phyloP scores from a whole-genome alignment of 2,113 vertebrate genomes.

The Carassius carassius region DNA sequence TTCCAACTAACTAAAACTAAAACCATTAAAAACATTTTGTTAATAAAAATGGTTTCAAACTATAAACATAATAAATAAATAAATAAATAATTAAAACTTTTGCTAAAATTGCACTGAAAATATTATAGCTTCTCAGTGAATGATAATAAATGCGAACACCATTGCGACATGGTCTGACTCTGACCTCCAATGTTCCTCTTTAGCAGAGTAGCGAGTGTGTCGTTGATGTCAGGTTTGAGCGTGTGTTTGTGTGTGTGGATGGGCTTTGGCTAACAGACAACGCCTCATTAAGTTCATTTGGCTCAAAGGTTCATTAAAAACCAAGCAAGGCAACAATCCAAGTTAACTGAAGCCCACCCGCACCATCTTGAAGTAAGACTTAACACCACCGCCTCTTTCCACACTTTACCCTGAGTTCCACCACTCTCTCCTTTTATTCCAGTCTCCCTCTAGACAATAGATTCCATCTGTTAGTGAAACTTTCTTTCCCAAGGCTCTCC shows the following conservation, averaged over 20 bases:
- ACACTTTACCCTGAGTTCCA: constrained; percentile 23
- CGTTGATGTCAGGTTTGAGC: constrained; percentile 33
- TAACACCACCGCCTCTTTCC: constrained; percentile 54
- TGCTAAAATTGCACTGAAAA: not conserved
- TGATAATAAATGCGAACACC: not conserved
- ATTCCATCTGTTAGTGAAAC: constrained; percentile 74
- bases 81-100: not conserved
- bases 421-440: constrained; percentile 36
- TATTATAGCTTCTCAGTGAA: not conserved
- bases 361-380: constrained; percentile 67
- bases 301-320: constrained; percentile 77
- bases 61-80: too few relatives aligned
- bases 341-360: constrained; percentile 67
- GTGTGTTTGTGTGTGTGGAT: constrained; percentile 42
- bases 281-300: constrained; percentile 77
- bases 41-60: not conserved
- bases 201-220: constrained; percentile 26
- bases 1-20: not conserved
- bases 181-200: not conserved
- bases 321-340: constrained; percentile 75
- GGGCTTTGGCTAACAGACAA: constrained; percentile 70
- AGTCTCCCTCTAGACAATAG: constrained; percentile 68
- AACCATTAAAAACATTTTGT: not conserved
- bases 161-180: not conserved
- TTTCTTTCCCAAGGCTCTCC: constrained; percentile 68